These are phyloP conservation scores for Sebastes kiyomatsui DNA, from an alignment of 2,797 vertebrate genomes.

Conservation along the genomic window DNA sequence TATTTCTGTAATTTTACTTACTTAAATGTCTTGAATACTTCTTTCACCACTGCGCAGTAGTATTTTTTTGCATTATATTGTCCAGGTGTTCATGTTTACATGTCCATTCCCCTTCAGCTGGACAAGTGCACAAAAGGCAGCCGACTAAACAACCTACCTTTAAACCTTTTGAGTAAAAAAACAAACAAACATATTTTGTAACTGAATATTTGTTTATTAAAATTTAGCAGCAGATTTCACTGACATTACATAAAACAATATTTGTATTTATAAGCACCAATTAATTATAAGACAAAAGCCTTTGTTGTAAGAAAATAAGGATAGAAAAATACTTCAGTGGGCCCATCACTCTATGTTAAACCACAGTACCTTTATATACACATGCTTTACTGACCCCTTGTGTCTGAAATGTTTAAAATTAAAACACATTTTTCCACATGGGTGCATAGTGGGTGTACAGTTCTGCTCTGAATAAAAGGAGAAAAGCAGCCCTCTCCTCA, in stretches of 20 bases:
- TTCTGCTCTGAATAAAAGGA: not conserved
- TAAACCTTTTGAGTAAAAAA: not conserved
- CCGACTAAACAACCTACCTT: not conserved
- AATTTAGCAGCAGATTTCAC: not conserved
- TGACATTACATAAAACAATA: not conserved
- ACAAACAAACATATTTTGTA: not conserved
- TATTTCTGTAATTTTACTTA: not conserved
- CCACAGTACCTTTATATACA: not conserved
- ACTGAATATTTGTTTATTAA: not conserved
- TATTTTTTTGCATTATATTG: not conserved
- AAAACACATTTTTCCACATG: accelerated
- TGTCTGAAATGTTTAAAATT: not conserved
- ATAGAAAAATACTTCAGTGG: not conserved
- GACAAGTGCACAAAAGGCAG: not conserved
- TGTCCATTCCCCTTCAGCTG: not conserved
- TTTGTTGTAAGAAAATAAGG: not conserved
- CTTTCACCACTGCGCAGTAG: not conserved
- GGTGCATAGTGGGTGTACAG: too few species aligned
- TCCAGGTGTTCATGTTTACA: not conserved
- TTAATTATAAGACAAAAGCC: not conserved
- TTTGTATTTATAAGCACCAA: not conserved
- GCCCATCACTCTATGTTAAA: not conserved
- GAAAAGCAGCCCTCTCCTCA: slow-evolving; percentile 46
- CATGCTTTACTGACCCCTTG: not conserved
- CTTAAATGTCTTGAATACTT: not conserved